Percentiles rank a stretch among this genome's conserved stretches.
phyloP scores from a whole-genome alignment of 1,140 invertebrate genomes.

The Drosophila ambigua region DNA sequence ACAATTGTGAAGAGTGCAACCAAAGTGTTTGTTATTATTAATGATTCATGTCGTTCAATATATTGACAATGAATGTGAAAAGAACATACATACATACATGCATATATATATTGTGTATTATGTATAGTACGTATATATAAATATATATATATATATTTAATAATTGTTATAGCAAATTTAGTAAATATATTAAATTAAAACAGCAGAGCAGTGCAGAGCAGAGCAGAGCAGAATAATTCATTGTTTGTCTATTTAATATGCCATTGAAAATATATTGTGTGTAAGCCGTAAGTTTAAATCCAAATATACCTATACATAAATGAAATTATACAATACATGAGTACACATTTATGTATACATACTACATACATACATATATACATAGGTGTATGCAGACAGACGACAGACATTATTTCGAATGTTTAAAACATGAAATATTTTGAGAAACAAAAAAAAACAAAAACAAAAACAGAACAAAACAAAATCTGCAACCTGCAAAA shows the following conservation, averaged over 20 bases:
- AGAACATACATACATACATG: neutral
- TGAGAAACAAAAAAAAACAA: slow-evolving; percentile 18
- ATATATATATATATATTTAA: slow-evolving; percentile 37
- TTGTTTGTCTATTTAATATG: slow-evolving; percentile 52
- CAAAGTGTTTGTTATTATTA: slow-evolving; percentile 44
- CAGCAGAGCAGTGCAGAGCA: slow-evolving; percentile 2
- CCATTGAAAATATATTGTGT: slow-evolving; percentile 27
- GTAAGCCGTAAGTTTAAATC: slow-evolving; percentile 7
- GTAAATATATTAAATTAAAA: slow-evolving; percentile 14
- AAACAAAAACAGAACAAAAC: slow-evolving; percentile 14
- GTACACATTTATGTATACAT: neutral
- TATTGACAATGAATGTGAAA: slow-evolving; percentile 1
- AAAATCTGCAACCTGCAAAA: slow-evolving; percentile 7
- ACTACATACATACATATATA: neutral
- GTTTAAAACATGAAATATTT: slow-evolving; percentile 52
- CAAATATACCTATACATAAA: slow-evolving; percentile 16
- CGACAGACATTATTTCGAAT: slow-evolving; percentile 31
- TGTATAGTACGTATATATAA: slow-evolving; percentile 6
- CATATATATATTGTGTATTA: slow-evolving; percentile 1
- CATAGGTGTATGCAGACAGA: neutral
- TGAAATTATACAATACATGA: slow-evolving; percentile 9
- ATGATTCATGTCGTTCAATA: slow-evolving; percentile 42
- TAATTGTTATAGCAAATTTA: slow-evolving; percentile 51
- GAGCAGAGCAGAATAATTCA: slow-evolving; percentile 20
- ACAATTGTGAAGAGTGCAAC: slow-evolving; percentile 34